Base-by-base conservation (phyloP, 2,888 invertebrate species). In the Oscheius sp. region DNA sequence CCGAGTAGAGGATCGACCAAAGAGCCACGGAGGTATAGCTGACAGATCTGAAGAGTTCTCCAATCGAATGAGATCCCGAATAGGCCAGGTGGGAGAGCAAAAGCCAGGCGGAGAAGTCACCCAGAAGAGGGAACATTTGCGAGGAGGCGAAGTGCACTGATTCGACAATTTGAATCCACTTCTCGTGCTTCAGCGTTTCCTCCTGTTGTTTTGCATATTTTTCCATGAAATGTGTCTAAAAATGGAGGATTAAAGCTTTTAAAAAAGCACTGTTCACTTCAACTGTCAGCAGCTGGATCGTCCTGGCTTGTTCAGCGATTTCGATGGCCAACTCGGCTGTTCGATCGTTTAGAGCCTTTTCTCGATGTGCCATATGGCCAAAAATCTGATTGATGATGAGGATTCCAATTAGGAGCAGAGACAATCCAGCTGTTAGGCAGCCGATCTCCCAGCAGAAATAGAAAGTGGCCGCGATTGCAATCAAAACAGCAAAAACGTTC, bases 281-380 rank as follows among this genome's bases (percentile, higher is more conserved):
- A 48, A 84, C 84, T 0, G 86, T 85, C 53, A 88, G 73, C 42
- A 88, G 79, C 20, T 87, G 87, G 6, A 88, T 87, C 2, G 87
- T 87, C 57, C 87, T 73, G 3, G 88, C 86, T 55, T 88, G 88
- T 73, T 87, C 88, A 15, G 88, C 81, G n/a, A 86, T 85, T 73
- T 89, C 88, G 27, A 86, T 81, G 10, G 87, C 87, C 29, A 88
- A 76, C 42, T 65, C 65, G 3, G 53, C 71, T 63, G 71, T 73
- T 48, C 70, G 65, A 42, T 75, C 75, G 25, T 68, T 53, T 10
- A 25, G 37, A 17, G 71, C 68, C 57, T 73, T 73, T 17, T 70
- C 65, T 8, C 42, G 64, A 34, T 72, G 71, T 1, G 75, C 75
- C 33, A 29, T 29, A 31, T 73, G 15, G 25, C 45, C 42, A 45